Base-by-base conservation (phyloP, 2,113 vertebrate genomes). In the Chunga burmeisteri region DNA sequence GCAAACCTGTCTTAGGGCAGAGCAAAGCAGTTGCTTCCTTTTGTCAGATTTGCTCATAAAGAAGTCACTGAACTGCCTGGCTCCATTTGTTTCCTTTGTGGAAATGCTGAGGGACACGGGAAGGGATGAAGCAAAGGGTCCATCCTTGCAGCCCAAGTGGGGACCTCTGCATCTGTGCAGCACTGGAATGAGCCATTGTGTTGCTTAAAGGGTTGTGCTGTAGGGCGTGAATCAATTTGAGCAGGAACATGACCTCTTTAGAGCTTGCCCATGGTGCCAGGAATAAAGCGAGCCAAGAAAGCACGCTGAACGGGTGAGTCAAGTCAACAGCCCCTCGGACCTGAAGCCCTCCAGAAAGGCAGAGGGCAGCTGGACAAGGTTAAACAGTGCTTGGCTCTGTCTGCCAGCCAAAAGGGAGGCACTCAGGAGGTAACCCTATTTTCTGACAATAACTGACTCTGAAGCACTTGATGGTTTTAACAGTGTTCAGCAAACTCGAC, bases 61-160 rank as follows among this genome's bases (percentile, higher is more conserved):
- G 23, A 17, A 16, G 66, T 29, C 53, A 46, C 53, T 16, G 46
- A 46, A 65, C 58, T 21, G 42, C 36, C 49, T 77, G 46, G 52
- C 10, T 85, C 12, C 30, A 12, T 44, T 68, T 5, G 1, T 22
- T 6, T 56, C 10, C 49, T 59, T 27, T 29, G 67, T 52, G 75
- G 52, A 17, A 80, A 58, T 16, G 29, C 70, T 46, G 62, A 72
- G 62, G 87, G 90, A 68, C 15, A 3, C 0, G 1, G 68, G 71
- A 58, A 55, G 25, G 44, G 59, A 56, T 1, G 5, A 74, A 78
- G 50, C 7, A 16, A 58, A 86, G 25, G 27, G 46, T 27, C 30
- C 15, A 13, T 6, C 62, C 84, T 61, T 0, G 0, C 62, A 40
- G 38, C 34, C 61, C 0, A 0, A 18, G 20, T 4, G 15, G 59